Conservation (phyloP, 2,797 vertebrate species). For the Amblyraja radiata region DNA sequence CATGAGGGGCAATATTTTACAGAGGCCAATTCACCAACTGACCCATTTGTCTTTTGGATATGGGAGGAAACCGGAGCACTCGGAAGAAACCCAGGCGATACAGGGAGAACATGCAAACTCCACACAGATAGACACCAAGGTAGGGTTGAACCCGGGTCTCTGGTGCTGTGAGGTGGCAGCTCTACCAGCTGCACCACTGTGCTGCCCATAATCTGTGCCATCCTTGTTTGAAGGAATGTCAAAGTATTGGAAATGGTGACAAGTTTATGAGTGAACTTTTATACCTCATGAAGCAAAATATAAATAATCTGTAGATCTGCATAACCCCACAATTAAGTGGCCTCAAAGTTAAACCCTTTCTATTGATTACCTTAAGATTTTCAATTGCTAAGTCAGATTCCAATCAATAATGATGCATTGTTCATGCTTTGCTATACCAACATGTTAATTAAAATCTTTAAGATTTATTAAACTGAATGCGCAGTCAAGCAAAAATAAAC, state of each 20-base stretch:
- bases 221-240: background rate
- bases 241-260: background rate
- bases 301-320: background rate
- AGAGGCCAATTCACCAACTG: too few relatives aligned
- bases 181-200: too few relatives aligned
- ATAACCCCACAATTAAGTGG: background rate
- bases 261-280: background rate
- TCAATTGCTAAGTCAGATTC: too few relatives aligned
- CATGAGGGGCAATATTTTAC: too few relatives aligned
- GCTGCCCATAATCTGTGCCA: too few relatives aligned
- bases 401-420: background rate
- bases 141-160: too few relatives aligned
- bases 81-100: too few relatives aligned
- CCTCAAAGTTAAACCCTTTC: background rate
- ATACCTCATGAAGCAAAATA: background rate
- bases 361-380: background rate
- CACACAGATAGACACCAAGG: too few relatives aligned
- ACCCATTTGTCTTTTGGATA: too few relatives aligned
- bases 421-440: background rate
- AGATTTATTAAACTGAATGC: constrained; percentile 25
- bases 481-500: background rate
- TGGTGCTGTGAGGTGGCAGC: too few relatives aligned
- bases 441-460: constrained; percentile 31
- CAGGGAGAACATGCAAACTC: too few relatives aligned
- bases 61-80: too few relatives aligned